Conservation (phyloP, 2,113 vertebrate genomes). For the Fregetta grallaria region DNA sequence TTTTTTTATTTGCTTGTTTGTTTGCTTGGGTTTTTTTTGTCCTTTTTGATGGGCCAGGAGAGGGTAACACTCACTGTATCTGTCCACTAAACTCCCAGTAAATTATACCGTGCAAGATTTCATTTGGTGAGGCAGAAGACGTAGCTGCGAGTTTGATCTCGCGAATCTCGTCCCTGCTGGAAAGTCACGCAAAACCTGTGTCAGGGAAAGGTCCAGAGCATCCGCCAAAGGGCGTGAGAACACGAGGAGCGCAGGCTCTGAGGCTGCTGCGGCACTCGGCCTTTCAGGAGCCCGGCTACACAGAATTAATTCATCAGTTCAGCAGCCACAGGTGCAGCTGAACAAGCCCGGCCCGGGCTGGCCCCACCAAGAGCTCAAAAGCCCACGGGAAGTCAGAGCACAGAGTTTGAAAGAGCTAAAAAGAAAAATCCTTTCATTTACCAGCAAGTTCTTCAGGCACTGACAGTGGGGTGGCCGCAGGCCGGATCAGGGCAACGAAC, state of each 20-base stretch:
- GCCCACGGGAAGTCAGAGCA: neutral
- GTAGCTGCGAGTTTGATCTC: neutral
- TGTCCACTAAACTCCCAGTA: neutral
- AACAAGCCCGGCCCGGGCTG: neutral
- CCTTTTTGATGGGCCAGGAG: neutral
- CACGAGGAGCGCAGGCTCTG: neutral
- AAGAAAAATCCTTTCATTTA: neutral
- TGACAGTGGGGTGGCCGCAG: neutral
- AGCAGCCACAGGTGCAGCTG: neutral
- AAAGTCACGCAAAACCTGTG: neutral
- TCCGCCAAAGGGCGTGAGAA: neutral
- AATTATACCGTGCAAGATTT: neutral
- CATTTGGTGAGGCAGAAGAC: neutral
- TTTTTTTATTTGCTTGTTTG: neutral
- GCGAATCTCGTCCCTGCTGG: fast-evolving
- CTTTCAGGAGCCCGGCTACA: neutral
- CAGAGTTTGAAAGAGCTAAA: neutral
- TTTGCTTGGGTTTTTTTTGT: neutral
- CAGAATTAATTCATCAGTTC: neutral
- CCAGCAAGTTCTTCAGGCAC: neutral
- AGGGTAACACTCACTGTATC: neutral
- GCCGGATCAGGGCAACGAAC: neutral
- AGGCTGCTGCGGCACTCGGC: neutral
- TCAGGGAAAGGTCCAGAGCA: neutral
- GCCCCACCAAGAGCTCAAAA: fast-evolving